Evolutionary conservation across 2,113 vertebrate genomes (phyloP).

Genomic region (Herpailurus yagouaroundi): DNA sequence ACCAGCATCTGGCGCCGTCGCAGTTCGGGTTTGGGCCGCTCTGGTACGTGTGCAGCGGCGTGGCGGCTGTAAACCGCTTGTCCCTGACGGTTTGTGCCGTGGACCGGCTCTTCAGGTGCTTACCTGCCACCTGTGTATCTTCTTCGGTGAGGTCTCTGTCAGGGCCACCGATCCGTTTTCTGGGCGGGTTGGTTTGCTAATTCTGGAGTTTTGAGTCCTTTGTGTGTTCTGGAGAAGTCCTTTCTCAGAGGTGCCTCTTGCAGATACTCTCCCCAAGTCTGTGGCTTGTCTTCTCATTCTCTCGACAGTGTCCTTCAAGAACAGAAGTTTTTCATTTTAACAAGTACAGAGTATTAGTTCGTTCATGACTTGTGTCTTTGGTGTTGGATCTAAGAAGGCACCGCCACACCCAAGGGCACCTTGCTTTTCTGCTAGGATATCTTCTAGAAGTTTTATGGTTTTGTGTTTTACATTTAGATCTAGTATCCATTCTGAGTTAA

Average conservation of each 20-base stretch:
- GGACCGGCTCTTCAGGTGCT: not conserved
- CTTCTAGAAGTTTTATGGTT: not conserved
- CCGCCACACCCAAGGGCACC: not conserved
- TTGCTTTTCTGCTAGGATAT: not conserved
- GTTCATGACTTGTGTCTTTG: not conserved
- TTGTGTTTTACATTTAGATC: not conserved
- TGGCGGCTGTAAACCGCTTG: accelerated
- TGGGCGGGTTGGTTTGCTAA: not conserved
- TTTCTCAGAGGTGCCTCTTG: no score
- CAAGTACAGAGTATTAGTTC: not conserved
- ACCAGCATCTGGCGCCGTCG: accelerated
- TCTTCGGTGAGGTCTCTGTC: not conserved
- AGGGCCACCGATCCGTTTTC: not conserved
- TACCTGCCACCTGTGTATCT: not conserved
- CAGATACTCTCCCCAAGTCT: not conserved
- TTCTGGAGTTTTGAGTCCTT: not conserved
- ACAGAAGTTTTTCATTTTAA: not conserved
- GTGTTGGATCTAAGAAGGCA: not conserved
- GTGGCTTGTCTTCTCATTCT: not conserved
- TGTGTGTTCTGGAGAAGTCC: not conserved
- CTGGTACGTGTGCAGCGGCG: not conserved
- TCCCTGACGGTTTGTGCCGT: accelerated
- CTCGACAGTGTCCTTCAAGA: not conserved
- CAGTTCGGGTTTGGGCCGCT: accelerated
- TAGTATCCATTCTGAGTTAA: not conserved